Evolutionary conservation across 2,113 vertebrate species (phyloP).

Genomic region (Condylura cristata): DNA sequence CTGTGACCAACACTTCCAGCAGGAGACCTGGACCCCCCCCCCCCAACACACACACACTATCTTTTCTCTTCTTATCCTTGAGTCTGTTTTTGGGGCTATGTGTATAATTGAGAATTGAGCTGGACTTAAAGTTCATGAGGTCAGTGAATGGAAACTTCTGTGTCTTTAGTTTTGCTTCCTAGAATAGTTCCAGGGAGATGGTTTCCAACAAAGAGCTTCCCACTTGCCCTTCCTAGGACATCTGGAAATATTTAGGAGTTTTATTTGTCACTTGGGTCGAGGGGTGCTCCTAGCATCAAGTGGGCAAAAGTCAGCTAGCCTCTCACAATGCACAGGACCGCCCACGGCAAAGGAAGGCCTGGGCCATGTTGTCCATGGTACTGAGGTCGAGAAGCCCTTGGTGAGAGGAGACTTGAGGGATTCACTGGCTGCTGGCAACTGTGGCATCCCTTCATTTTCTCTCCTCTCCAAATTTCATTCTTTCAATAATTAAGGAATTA

Average conservation of each 20-base stretch:
- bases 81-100: not conserved
- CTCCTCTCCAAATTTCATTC: not conserved
- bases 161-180: not conserved
- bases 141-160: not conserved
- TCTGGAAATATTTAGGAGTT: not conserved
- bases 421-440: not conserved
- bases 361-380: not conserved
- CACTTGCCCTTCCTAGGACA: not conserved
- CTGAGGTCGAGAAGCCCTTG: not conserved
- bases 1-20: not conserved
- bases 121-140: not conserved
- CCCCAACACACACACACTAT: fast-evolving
- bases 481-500: not conserved
- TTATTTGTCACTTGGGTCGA: not conserved
- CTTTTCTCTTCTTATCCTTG: not conserved
- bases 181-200: not conserved
- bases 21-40: not conserved
- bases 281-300: not conserved
- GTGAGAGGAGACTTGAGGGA: not conserved
- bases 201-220: not conserved
- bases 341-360: not conserved
- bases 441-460: not conserved
- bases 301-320: not conserved
- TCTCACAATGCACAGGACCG: not conserved
- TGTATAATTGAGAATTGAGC: not conserved